Evolutionary conservation across 1,140 invertebrate genomes (phyloP).

Genomic region (Hermatobates lingyangjiaoensis): DNA sequence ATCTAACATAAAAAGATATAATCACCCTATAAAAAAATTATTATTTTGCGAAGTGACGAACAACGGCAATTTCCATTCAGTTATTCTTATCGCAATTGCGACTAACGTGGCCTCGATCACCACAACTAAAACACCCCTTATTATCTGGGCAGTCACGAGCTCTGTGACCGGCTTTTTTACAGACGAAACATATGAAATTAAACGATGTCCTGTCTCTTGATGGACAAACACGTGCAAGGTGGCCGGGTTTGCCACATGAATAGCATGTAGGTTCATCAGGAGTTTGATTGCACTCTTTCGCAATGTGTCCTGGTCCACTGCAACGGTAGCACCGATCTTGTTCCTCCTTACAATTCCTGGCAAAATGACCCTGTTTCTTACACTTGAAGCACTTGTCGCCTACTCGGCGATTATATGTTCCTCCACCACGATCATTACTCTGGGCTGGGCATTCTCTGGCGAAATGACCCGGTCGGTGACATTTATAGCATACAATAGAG

Average conservation of each 20-base stretch:
- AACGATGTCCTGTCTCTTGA: constrained; percentile 30
- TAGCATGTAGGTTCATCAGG: constrained; percentile 66
- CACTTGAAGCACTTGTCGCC: constrained; percentile 85
- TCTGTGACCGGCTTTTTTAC: constrained; percentile 73
- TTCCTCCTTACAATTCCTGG: constrained; percentile 75
- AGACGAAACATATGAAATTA: constrained; percentile 62
- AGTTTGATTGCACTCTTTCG: constrained; percentile 68
- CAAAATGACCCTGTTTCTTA: constrained; percentile 81
- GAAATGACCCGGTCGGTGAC: constrained; percentile 69
- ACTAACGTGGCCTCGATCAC: constrained; percentile 74
- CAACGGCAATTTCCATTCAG: no score
- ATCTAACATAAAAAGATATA: no score
- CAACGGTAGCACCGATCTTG: constrained; percentile 65
- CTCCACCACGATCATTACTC: constrained; percentile 24
- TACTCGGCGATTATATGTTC: constrained; percentile 27
- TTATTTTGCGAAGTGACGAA: no score
- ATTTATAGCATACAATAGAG: constrained; percentile 73
- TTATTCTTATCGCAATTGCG: constrained; percentile 65
- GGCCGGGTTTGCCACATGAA: constrained; percentile 72
- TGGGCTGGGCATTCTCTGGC: constrained; percentile 68
- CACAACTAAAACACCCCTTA: constrained; percentile 74
- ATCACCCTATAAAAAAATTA: no score
- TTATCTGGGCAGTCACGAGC: constrained; percentile 67
- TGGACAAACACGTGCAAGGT: constrained; percentile 80
- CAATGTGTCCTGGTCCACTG: constrained; percentile 69